Evolutionary conservation across 1,140 invertebrate species (phyloP).

Genomic region (Magallana gigas): DNA sequence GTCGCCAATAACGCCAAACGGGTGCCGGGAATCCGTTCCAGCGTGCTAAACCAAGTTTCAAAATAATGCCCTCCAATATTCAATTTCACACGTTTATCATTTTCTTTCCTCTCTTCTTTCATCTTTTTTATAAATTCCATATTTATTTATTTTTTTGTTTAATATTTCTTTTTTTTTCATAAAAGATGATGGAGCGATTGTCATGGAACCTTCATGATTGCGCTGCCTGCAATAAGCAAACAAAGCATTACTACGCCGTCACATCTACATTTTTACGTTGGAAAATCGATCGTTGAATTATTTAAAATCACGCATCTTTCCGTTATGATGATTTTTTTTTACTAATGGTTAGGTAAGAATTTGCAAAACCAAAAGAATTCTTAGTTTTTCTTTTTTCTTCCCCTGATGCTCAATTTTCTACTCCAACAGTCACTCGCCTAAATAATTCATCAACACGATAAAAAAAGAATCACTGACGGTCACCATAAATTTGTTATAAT

Average conservation of each 20-base stretch:
- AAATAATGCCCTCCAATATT: slow-evolving; percentile 70
- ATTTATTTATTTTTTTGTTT: neutral
- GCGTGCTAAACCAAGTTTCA: slow-evolving; percentile 67
- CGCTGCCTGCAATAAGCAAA: slow-evolving; percentile 2
- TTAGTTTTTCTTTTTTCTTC: neutral
- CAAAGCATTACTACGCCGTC: neutral
- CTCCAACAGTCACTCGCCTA: neutral
- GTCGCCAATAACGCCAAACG: slow-evolving; percentile 67
- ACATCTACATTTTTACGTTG: neutral
- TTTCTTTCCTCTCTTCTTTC: slow-evolving; percentile 48
- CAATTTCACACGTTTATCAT: slow-evolving; percentile 59
- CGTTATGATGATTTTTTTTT: neutral
- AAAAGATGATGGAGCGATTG: neutral
- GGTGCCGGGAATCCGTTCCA: slow-evolving; percentile 65
- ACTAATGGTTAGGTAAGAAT: neutral
- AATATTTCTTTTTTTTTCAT: neutral
- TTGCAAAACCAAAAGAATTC: neutral
- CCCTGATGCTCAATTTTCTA: neutral
- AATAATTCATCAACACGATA: neutral
- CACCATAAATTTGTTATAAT: neutral
- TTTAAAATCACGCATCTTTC: neutral
- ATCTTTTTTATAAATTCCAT: slow-evolving; percentile 59
- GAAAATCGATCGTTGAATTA: neutral
- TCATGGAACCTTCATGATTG: neutral
- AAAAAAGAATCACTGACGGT: slow-evolving; percentile 8